Evolutionary conservation across 2,888 invertebrate species (phyloP).

Genomic region (Phengaris alcon): DNA sequence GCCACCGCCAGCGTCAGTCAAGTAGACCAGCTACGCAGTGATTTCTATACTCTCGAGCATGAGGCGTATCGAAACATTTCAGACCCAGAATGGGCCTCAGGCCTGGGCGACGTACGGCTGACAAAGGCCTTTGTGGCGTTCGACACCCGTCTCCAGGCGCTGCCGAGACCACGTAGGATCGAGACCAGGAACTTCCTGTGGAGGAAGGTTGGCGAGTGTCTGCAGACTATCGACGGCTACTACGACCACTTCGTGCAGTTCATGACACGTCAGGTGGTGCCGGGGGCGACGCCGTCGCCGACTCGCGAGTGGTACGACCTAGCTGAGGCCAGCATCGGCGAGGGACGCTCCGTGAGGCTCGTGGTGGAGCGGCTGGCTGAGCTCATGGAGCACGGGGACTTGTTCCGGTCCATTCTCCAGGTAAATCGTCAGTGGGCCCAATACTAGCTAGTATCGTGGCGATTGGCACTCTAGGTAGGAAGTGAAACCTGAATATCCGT

Average conservation of each 20-base stretch:
- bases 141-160: constrained; percentile 70
- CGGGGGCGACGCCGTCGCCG: constrained; percentile 63
- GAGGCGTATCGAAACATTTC: constrained; percentile 71
- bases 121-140: constrained; percentile 79
- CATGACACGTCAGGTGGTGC: constrained; percentile 65
- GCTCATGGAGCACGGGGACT: constrained; percentile 80
- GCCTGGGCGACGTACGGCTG: constrained; percentile 75
- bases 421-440: constrained; percentile 58
- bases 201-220: constrained; percentile 80
- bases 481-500: background rate
- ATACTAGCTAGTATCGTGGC: no score
- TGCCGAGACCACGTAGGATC: constrained; percentile 53
- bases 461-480: no score
- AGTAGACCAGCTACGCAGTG: constrained; percentile 81
- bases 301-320: constrained; percentile 79
- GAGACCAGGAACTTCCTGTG: constrained; percentile 80
- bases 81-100: constrained; percentile 59
- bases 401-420: constrained; percentile 83
- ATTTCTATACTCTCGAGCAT: constrained; percentile 79
- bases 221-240: constrained; percentile 81
- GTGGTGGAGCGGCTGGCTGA: constrained; percentile 80
- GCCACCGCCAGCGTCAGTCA: constrained; percentile 53
- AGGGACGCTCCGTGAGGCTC: constrained; percentile 76
- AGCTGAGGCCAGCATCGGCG: constrained; percentile 82
- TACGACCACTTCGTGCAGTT: constrained; percentile 84